These are phyloP conservation scores for Merops nubicus DNA, from an alignment of 2,113 vertebrate species.

Conservation along the genomic window DNA sequence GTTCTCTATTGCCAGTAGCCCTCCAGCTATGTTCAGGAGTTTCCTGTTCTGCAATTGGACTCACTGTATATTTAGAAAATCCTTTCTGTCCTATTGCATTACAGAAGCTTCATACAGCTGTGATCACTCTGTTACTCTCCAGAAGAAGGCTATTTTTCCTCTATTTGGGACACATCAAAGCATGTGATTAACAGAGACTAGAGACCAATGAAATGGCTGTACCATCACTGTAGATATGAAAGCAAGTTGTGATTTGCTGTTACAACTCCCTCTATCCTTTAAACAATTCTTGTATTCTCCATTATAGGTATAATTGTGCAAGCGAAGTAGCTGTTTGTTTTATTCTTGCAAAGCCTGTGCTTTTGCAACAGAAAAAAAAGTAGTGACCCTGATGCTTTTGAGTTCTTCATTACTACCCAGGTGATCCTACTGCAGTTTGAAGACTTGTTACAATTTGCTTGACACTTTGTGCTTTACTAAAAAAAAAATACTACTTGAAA, in stretches of 20 bases:
- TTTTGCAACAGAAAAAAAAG: background rate
- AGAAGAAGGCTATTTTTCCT: background rate
- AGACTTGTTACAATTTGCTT: background rate
- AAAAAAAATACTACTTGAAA: background rate
- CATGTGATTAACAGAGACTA: background rate
- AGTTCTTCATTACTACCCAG: background rate
- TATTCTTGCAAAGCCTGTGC: background rate
- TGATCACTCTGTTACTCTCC: background rate
- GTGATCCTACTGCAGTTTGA: background rate
- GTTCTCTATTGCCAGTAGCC: background rate
- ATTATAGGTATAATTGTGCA: background rate
- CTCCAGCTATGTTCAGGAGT: background rate
- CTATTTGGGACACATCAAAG: background rate
- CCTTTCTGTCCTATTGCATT: background rate
- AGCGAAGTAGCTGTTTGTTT: background rate
- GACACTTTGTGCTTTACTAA: background rate
- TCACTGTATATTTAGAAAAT: background rate
- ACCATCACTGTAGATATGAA: background rate
- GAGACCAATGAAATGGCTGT: background rate
- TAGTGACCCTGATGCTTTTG: background rate
- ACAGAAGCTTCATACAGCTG: background rate
- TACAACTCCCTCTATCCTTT: background rate
- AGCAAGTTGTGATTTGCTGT: background rate
- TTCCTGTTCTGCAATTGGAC: background rate
- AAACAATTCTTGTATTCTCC: background rate